Base-by-base conservation (phyloP, 2,797 vertebrate genomes). In the Melanotaenia pygmaea region DNA sequence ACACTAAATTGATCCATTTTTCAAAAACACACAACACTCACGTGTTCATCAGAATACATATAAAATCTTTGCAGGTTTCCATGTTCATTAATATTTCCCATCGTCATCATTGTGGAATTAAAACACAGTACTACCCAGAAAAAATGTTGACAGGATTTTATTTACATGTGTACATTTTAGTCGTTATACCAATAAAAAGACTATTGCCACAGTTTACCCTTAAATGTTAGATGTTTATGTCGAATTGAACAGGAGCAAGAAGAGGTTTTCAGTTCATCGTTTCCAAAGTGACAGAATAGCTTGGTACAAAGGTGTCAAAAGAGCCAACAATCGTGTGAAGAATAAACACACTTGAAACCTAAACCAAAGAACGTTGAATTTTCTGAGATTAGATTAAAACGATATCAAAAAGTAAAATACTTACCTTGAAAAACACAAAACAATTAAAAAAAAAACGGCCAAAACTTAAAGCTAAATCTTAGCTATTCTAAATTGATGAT, bases 361-460 rank as follows among this genome's bases (percentile, higher is more conserved):
- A 59, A 82, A 75, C 37, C 35, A 68, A 71, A 72, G 16, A 68
- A 66, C n/a, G 18, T 38, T 40, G 18, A 60, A 56, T 63, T 70
- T 81, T 58, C 43, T 76, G 73, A 56, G 22, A 77, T 74, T 78
- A 64, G 56, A 34, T 80, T 67, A 73, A 86, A 76, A 80, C 71
- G 78, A 85, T 45, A 45, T 59, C 74, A 87, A 86, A 86, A 90
- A 86, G 64, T 70, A 88, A 75, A 88, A 94, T 95, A 95, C 95
- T 95, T 95, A 95, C 94, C 94, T 94, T 94, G 79, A 89, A 89
- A 30, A 86, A 86, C 79, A 85, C 75, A 82, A 85, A 87, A 76
- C 40, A 13, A 54, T 43, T 5, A 81, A 87, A 80, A 78, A 63
- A 80, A 79, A 64, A 82, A 5, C 59, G 67, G 69, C 58, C 59